These are phyloP conservation scores for Pachypsylla venusta DNA, from an alignment of 1,140 invertebrate genomes.

Conservation along the genomic window DNA sequence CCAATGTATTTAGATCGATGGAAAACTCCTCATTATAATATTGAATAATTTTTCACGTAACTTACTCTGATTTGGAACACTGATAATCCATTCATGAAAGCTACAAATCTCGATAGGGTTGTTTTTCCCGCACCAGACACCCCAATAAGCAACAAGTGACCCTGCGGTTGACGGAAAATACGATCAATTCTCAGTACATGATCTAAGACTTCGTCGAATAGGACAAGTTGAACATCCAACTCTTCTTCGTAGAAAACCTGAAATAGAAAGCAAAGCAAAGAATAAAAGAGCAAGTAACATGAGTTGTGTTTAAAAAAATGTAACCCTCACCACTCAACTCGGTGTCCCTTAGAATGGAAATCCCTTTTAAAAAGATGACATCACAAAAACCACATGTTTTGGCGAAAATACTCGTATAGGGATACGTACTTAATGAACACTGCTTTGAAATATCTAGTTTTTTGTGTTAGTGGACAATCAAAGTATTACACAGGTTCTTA, in stretches of 20 bases:
- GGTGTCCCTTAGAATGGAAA: too few relatives aligned
- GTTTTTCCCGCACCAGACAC: constrained; percentile 98
- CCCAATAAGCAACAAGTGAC: constrained; percentile 90
- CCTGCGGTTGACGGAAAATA: constrained; percentile 97
- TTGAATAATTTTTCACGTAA: constrained; percentile 11
- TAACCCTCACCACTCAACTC: too few relatives aligned
- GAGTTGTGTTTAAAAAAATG: neutral
- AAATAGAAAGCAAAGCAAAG: constrained; percentile 16
- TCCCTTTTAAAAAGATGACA: too few relatives aligned
- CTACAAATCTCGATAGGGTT: constrained; percentile 94
- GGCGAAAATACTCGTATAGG: too few relatives aligned
- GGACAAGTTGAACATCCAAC: constrained; percentile 89
- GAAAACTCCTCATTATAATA: too few relatives aligned
- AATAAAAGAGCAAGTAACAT: neutral
- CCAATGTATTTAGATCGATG: too few relatives aligned
- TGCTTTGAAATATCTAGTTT: too few relatives aligned
- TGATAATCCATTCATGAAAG: constrained; percentile 98
- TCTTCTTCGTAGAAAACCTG: constrained; percentile 99
- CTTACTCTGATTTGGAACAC: constrained; percentile 90
- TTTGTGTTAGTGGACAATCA: too few relatives aligned
- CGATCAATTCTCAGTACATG: constrained; percentile 96
- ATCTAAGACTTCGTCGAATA: constrained; percentile 98
- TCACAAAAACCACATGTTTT: too few relatives aligned
- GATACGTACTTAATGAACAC: too few relatives aligned
- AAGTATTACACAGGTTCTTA: too few relatives aligned